These are phyloP conservation scores for Anoplopoma fimbria DNA, from an alignment of 2,113 vertebrate species.

Conservation along the genomic window DNA sequence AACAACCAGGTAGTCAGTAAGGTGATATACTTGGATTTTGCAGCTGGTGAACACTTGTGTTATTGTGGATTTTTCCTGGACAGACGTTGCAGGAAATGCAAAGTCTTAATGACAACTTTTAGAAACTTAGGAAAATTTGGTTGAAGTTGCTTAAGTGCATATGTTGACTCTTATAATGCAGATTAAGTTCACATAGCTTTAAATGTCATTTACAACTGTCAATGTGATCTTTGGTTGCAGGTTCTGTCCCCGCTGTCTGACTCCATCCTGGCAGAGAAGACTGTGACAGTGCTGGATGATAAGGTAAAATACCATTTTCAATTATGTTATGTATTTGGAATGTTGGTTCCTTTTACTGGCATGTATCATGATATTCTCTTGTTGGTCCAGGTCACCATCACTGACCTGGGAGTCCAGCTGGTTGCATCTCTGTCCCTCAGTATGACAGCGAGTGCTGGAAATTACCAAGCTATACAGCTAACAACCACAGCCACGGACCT, in stretches of 20 bases:
- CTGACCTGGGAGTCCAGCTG: constrained; percentile 92
- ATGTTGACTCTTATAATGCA: neutral
- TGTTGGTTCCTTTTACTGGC: neutral
- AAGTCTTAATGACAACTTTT: neutral
- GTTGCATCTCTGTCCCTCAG: constrained; percentile 90
- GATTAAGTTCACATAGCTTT: neutral
- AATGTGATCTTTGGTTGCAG: constrained; percentile 72
- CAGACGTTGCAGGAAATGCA: neutral
- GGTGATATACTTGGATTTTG: neutral
- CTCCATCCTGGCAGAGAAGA: constrained; percentile 97
- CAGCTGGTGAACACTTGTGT: neutral
- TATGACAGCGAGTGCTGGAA: constrained; percentile 86
- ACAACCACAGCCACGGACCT: constrained; percentile 89
- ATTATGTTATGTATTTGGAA: neutral
- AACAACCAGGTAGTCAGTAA: neutral
- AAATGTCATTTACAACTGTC: neutral
- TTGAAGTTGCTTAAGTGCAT: neutral
- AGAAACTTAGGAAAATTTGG: neutral
- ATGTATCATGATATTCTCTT: neutral
- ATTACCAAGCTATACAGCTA: constrained; percentile 86
- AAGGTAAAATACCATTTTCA: constrained; percentile 84
- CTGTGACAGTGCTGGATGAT: constrained; percentile 93
- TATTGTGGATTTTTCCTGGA: neutral
- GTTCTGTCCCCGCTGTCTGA: constrained; percentile 95
- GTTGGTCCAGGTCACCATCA: constrained; percentile 87